phyloP scores from a whole-genome alignment of 2,797 vertebrate genomes.

The Manis javanica region DNA sequence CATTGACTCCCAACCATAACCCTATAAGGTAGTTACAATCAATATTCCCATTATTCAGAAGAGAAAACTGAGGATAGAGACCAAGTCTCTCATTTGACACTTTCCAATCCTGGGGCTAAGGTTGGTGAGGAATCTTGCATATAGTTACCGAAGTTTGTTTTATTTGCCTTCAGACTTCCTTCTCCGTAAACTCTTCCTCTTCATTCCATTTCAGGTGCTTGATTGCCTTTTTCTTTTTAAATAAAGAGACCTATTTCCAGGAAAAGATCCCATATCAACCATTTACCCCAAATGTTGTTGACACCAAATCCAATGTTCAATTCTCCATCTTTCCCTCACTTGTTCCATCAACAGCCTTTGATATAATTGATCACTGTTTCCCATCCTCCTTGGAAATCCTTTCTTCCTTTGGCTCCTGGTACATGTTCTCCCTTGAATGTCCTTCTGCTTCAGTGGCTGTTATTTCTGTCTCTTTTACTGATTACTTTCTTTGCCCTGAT shows the following conservation, averaged over 20 bases:
- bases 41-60: background rate
- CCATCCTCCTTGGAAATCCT: background rate
- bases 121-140: background rate
- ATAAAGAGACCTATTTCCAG: background rate
- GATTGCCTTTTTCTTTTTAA: background rate
- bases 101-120: background rate
- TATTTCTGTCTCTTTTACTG: background rate
- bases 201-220: background rate
- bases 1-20: background rate
- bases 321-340: background rate
- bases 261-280: background rate
- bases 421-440: background rate
- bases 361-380: background rate
- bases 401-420: background rate
- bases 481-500: background rate
- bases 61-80: background rate
- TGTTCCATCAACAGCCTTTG: background rate
- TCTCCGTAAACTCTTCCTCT: background rate
- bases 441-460: background rate
- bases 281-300: background rate
- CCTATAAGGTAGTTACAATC: background rate
- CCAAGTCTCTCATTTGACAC: background rate
- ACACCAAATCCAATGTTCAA: background rate
- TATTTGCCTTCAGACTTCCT: background rate
- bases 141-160: background rate